Evolutionary conservation across 2,797 vertebrate species (phyloP).

Genomic region (Dipus sagitta): DNA sequence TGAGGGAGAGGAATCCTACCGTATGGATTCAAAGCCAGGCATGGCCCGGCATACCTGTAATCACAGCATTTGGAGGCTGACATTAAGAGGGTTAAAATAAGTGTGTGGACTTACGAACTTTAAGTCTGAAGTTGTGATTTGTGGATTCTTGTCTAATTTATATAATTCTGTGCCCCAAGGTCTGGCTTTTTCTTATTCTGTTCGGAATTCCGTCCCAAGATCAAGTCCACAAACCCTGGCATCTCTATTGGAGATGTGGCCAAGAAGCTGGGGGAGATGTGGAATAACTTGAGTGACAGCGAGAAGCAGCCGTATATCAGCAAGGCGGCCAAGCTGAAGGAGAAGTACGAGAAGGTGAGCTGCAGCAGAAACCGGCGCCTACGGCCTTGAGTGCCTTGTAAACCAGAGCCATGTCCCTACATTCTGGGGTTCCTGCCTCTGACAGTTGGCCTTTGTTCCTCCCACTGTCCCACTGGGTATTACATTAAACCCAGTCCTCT

Average conservation of each 20-base stretch:
- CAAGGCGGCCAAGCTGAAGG: slow-evolving; percentile 93
- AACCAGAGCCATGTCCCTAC: too few relatives aligned
- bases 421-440: neutral
- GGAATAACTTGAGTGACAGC: slow-evolving; percentile 92
- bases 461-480: neutral
- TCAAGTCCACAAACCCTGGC: slow-evolving; percentile 92
- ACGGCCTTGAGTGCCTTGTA: too few relatives aligned
- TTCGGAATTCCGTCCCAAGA: slow-evolving; percentile 93
- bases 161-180: slow-evolving; percentile 80
- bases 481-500: neutral
- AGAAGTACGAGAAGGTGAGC: slow-evolving; percentile 94
- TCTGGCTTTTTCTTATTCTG: slow-evolving; percentile 95
- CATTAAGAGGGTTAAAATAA: neutral
- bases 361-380: too few relatives aligned
- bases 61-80: neutral
- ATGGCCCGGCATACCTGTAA: neutral
- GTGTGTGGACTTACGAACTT: neutral
- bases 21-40: neutral
- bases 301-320: slow-evolving; percentile 93
- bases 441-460: neutral
- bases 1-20: neutral
- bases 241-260: slow-evolving; percentile 93
- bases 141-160: neutral
- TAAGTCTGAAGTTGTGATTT: neutral
- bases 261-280: slow-evolving; percentile 93